Evolutionary conservation across 1,140 invertebrate species (phyloP), one percentile per base, ranked within the genome.

Genomic region (Pseudomyrmex concolor): DNA sequence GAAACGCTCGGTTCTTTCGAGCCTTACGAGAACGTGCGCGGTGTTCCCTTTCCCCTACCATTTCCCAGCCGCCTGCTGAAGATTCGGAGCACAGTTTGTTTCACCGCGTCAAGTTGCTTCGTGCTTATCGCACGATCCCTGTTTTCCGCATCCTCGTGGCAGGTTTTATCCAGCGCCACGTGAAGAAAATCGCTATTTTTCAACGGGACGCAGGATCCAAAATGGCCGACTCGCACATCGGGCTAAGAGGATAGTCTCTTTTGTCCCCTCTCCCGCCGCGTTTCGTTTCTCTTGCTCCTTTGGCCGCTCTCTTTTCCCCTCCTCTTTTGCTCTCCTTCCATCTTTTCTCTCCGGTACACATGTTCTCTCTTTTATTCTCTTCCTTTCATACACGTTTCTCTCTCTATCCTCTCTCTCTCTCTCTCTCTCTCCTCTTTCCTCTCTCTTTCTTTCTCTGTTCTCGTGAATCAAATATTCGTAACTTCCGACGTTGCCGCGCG

Each of bases 171-270:
- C 90, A 88, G 85, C 82, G 83, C 43, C 54, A 43, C 19, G 74
- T 67, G 77, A 87, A 63, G 84, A 84, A 78, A 89, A 89, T 87
- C 66, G 85, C 85, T 87, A 86, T 89, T 92, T 92, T 92, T 91
- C 84, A 89, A 91, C 91, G 91, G 89, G 84, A 84, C 82, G 86
- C 89, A 90, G 89, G 89, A 93, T 93, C 81, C 92, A 93, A 93
- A 89, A 93, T 93, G 92, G 92, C 92, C 86, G 92, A 57, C 68
- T 51, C 34, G 85, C 88, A 83, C 88, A 84, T 88, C 87, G 88
- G 71, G 34, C 51, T 88, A 86, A 90, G 88, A 90, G 83, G 90
- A 86, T 84, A 85, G 74, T 85, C 87, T 78, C 81, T 84, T 57
- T 84, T 67, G 60, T 63, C 43, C 55, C 12, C 50, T 34, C 34